A percentile compares a stretch with the other conserved stretches of the same genome.
Conservation (phyloP, 2,888 invertebrate genomes). For the Athetis lepigone region DNA sequence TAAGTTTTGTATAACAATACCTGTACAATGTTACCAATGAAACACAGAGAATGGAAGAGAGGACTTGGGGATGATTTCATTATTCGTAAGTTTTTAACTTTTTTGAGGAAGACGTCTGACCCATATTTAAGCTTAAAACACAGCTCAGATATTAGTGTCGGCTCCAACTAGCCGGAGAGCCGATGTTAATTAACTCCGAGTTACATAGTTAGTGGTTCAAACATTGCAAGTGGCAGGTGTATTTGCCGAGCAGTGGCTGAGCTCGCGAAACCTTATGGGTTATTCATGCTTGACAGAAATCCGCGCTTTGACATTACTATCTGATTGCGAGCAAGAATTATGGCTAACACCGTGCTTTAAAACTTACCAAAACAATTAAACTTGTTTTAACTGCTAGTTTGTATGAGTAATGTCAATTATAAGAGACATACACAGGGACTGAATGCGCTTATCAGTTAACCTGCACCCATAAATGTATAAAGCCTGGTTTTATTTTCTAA, state of each 20-base stretch:
- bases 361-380: too few species aligned
- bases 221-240: slow-evolving; percentile 57
- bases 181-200: slow-evolving; percentile 61
- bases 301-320: slow-evolving; percentile 1
- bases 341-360: background rate
- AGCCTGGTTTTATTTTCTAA: background rate
- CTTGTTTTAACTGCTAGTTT: too few species aligned
- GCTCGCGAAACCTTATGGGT: slow-evolving; percentile 17
- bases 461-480: background rate
- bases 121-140: slow-evolving; percentile 21
- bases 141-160: slow-evolving; percentile 40
- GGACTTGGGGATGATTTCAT: slow-evolving; percentile 12
- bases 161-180: slow-evolving; percentile 25
- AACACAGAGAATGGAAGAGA: slow-evolving; percentile 15
- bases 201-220: slow-evolving; percentile 56
- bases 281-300: slow-evolving; percentile 21
- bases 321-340: background rate
- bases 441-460: background rate
- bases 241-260: slow-evolving; percentile 49
- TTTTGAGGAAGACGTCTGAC: slow-evolving; percentile 27
- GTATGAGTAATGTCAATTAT: background rate
- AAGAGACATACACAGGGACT: background rate
- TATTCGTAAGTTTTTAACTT: slow-evolving; percentile 21
- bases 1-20: slow-evolving; percentile 39
- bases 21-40: slow-evolving; percentile 30